Percentiles rank a stretch among this genome's conserved stretches.
Conservation (phyloP, 1,140 invertebrate species). For the Pogonomyrmex californicus region DNA sequence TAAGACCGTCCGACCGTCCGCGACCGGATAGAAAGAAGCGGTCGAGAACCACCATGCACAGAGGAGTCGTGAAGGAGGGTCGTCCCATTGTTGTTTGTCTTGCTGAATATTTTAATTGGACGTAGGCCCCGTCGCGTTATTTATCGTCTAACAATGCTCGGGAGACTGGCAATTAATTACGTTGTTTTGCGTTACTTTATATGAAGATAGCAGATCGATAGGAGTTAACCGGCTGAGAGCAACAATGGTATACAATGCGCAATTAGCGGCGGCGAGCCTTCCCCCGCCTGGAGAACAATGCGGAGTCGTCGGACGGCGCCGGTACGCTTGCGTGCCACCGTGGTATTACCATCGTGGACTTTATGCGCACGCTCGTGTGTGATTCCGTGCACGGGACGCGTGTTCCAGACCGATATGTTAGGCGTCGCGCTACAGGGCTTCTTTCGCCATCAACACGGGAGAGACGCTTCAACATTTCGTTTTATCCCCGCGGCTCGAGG, state of each 20-base stretch:
- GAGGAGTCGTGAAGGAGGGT: constrained; percentile 64
- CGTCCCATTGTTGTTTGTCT: constrained; percentile 86
- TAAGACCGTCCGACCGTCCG: constrained; percentile 24
- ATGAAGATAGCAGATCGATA: constrained; percentile 86
- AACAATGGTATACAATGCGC: constrained; percentile 86
- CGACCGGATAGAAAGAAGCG: constrained; percentile 59
- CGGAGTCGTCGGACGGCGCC: constrained; percentile 76
- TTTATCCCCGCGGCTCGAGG: constrained; percentile 34
- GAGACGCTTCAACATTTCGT: constrained; percentile 1
- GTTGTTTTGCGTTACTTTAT: constrained; percentile 87
- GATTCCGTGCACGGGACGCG: constrained; percentile 54
- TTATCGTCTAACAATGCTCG: constrained; percentile 86
- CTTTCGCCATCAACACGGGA: constrained; percentile 40
- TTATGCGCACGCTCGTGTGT: constrained; percentile 47
- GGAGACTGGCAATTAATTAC: constrained; percentile 87
- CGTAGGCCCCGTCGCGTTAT: constrained; percentile 81
- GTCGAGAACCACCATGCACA: constrained; percentile 48
- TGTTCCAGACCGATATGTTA: constrained; percentile 26
- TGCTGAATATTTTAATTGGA: constrained; percentile 87
- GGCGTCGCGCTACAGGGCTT: constrained; percentile 38
- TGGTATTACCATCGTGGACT: constrained; percentile 67
- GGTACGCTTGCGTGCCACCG: constrained; percentile 75
- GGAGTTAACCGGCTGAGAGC: constrained; percentile 82
- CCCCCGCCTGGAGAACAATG: constrained; percentile 81
- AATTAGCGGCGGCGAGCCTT: constrained; percentile 82